These are phyloP conservation scores for Pseudorhiza aurosa DNA, from an alignment of 30 jellyfish, hydroid and myxozoan species.

Conservation along the genomic window DNA sequence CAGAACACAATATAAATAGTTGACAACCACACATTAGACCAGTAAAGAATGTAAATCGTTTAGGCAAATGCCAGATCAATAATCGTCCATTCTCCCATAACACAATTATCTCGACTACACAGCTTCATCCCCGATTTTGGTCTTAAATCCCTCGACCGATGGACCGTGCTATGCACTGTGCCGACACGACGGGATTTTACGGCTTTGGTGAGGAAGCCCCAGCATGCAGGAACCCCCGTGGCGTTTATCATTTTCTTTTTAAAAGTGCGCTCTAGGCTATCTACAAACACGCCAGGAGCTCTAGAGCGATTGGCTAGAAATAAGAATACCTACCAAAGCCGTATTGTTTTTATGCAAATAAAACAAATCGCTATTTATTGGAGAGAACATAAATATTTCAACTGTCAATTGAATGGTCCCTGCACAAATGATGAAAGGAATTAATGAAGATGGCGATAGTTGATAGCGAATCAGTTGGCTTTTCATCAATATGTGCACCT, in stretches of 20 bases:
- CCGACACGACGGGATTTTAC: slow-evolving; percentile 83
- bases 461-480: slow-evolving; percentile 31
- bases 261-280: slow-evolving; percentile 84
- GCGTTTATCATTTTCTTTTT: slow-evolving; percentile 80
- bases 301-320: slow-evolving; percentile 42
- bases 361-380: slow-evolving; percentile 66
- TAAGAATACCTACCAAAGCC: slow-evolving; percentile 35
- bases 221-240: slow-evolving; percentile 92
- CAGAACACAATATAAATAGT: slow-evolving; percentile 65
- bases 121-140: slow-evolving; percentile 56
- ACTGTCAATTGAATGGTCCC: slow-evolving; percentile 59
- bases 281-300: slow-evolving; percentile 72
- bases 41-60: slow-evolving; percentile 42
- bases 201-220: slow-evolving; percentile 80
- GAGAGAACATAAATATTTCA: slow-evolving; percentile 68
- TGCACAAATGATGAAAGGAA: neutral
- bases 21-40: slow-evolving; percentile 76
- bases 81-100: slow-evolving; percentile 26
- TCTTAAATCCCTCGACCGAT: slow-evolving; percentile 19
- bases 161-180: slow-evolving; percentile 45
- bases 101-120: slow-evolving; percentile 37
- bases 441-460: slow-evolving; percentile 17
- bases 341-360: slow-evolving; percentile 57
- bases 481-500: slow-evolving; percentile 23
- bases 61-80: slow-evolving; percentile 32